Evolutionary conservation across 1,140 invertebrate species (phyloP), one percentile per base, ranked within the genome.

Genomic region (Neotoxoptera formosana): DNA sequence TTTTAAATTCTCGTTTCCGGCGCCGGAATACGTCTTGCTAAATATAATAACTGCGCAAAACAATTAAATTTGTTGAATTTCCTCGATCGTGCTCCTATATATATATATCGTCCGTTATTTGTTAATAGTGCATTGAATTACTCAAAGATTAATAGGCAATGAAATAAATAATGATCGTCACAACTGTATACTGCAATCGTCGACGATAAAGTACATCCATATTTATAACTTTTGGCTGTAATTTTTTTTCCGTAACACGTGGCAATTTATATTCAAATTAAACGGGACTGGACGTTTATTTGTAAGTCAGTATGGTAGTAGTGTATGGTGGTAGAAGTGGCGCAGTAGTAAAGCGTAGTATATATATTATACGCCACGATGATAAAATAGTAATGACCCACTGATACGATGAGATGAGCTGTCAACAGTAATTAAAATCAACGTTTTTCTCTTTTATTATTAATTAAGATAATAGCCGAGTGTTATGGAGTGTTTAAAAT

Each of bases 371-470:
- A 51, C 14, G 2, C 30, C 23, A n/a, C 45, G 36, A 45, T 67
- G 23, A 67, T 60, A 90, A 67, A 60, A 67, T 51, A 48, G 20
- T 51, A 83, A 84, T 56, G 76, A 83, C 76, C 60, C 23, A 45
- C 81, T 30, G 23, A 47, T 34, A 92, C 20, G 41, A 92, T 7
- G 41, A 83, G 9, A 45, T 47, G 41, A 51, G 53, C 56, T 90
- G 53, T 90, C 89, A 56, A 90, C 53, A 67, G 53, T 90, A 45
- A 90, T 90, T 90, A 90, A 67, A 90, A 90, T 90, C 89, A 56
- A 9, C 56, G 48, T 41, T 60, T 90, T 30, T 56, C 41, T 53
- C 23, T 67, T 88, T 88, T 60, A 67, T 90, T 60, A 67, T 60
- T 60, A 90, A 60, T 60, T 41, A 90, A 60, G 89, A 90, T 67